Base-by-base conservation (phyloP, 2,888 invertebrate genomes). In the Choreutis nemorana region DNA sequence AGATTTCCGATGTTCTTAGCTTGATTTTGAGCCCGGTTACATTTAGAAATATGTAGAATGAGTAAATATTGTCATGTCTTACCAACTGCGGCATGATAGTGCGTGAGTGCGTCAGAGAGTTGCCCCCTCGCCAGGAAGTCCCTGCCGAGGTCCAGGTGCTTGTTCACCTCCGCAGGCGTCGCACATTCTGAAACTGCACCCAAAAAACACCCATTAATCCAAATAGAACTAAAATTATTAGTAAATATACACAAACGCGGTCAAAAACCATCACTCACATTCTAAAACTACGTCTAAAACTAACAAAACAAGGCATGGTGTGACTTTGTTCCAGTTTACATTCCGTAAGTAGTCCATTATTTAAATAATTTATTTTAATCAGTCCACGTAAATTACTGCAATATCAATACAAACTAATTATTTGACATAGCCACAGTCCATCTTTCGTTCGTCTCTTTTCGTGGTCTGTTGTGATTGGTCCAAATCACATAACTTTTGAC, bases 61-160 rank as follows among this genome's bases (percentile, higher is more conserved):
- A n/a, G n/a, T n/a, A n/a, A n/a, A n/a, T n/a, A n/a, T 9, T 27
- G 13, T 14, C 5, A n/a, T 23, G 31, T 64, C 87, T 82, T 61
- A 92, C 93, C 97, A 48, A 99, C 94, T 46, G 98, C 99, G 36
- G 94, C 92, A 81, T 99, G 97, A 73, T 96, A 99, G 64, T 99
- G 97, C 35, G 94, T 91, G 28, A 99, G 73, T 6, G 99, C 98
- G 79, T 99, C 98, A 26, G 93, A 89, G 39, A 97, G 84, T 64
- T 98, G 96, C 16, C 97, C 97, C 42, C 89, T 87, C 22, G 94
- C 90, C 49, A 99, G 79, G 66, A 96, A 90, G 57, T 94, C 89
- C 58, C 90, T 91, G 1, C 98, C 99, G 65, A 95, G 79, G 62
- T 97, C 94, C 64, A 99, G 81, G 81, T 99, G 97, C 56, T 89